A percentile compares a stretch with the other conserved stretches of the same genome.
Conservation (phyloP, 2,113 vertebrate genomes). For the Pangasianodon gigas region DNA sequence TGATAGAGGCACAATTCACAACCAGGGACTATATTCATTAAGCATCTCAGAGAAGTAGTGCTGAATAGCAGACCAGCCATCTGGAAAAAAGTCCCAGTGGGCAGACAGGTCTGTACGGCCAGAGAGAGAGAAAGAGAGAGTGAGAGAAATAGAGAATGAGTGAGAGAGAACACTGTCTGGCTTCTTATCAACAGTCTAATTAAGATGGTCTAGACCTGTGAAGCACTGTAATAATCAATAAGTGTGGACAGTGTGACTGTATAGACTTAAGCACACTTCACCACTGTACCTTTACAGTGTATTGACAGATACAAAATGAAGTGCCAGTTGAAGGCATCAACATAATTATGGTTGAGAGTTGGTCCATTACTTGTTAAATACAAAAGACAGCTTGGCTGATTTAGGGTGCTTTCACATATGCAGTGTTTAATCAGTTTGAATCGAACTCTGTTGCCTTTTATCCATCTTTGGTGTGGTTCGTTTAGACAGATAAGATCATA, state of each 20-base stretch:
- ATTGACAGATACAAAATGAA: background rate
- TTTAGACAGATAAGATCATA: background rate
- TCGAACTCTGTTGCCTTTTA: too few species aligned
- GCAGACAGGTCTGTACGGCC: background rate
- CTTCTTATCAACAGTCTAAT: background rate
- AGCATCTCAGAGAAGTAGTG: background rate
- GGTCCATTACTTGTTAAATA: background rate
- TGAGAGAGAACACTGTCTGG: background rate
- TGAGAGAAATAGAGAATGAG: background rate
- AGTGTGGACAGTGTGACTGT: background rate
- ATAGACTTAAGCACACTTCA: background rate
- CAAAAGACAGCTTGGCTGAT: background rate
- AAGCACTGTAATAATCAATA: background rate
- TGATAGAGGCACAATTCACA: background rate
- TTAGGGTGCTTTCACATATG: background rate
- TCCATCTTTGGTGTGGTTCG: background rate
- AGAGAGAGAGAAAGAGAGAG: background rate
- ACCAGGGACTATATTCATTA: background rate
- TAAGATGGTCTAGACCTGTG: background rate
- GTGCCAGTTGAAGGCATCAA: background rate
- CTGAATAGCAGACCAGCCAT: conserved; percentile 3
- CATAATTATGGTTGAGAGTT: background rate
- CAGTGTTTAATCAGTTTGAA: background rate
- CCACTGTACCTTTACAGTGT: background rate
- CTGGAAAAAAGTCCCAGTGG: conserved; percentile 11